Evolutionary conservation across 2,113 vertebrate species (phyloP).

Genomic region (Platycercus adscitus): DNA sequence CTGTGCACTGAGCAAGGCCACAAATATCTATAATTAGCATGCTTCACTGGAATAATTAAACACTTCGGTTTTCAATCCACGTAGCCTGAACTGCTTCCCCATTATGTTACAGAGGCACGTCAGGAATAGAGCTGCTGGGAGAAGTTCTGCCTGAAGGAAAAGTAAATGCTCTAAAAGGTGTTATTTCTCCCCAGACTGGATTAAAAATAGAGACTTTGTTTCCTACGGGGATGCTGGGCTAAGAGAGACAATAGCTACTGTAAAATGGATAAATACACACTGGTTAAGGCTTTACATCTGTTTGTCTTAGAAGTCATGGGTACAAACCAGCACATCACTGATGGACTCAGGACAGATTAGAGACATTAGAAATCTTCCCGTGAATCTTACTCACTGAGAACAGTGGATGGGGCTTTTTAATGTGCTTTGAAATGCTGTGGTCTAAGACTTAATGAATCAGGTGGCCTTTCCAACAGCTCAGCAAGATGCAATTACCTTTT

Average conservation of each 20-base stretch:
- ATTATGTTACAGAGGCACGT: neutral
- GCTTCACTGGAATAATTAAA: slow-evolving; percentile 16
- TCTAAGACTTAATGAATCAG: neutral
- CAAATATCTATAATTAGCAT: neutral
- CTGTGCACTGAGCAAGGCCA: neutral
- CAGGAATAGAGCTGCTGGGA: neutral
- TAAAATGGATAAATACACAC: neutral
- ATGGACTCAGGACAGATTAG: neutral
- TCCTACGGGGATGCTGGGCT: neutral
- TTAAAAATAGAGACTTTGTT: neutral
- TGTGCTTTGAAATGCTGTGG: neutral
- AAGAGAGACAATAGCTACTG: neutral
- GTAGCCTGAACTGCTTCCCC: neutral
- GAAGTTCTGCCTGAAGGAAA: neutral
- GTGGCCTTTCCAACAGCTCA: neutral
- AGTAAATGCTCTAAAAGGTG: neutral
- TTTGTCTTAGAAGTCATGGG: neutral
- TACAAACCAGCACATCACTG: accelerated
- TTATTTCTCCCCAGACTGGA: neutral
- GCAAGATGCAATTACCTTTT: neutral
- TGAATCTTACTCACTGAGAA: neutral
- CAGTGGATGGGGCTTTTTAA: neutral
- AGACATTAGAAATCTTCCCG: accelerated
- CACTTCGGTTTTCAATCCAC: neutral
- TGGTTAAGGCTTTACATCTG: neutral